Conservation (phyloP, 2,797 vertebrate genomes). For the Neoniphon sammara region DNA sequence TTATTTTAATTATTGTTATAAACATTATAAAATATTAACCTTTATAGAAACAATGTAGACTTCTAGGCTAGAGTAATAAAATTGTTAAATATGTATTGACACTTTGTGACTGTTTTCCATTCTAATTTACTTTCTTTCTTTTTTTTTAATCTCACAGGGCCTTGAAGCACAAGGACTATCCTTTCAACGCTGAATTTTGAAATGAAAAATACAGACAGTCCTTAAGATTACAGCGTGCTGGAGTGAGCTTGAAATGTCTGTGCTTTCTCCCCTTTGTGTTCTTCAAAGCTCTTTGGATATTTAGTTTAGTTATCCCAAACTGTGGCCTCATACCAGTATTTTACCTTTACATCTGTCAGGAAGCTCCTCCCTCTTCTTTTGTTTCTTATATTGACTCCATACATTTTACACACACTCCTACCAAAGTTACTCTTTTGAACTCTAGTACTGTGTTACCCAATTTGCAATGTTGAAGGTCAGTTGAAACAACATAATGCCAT, state of each 20-base stretch:
- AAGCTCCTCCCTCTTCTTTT: not conserved
- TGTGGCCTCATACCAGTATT: not conserved
- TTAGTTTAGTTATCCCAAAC: not conserved
- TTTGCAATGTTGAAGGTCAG: not conserved
- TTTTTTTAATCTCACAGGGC: slow-evolving; percentile 51
- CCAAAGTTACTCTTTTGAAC: not conserved
- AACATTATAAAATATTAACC: too few species aligned
- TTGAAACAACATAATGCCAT: too few species aligned
- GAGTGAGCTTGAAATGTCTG: not conserved
- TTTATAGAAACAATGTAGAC: too few species aligned
- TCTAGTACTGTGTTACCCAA: not conserved
- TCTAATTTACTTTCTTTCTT: not conserved
- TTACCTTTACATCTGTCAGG: slow-evolving; percentile 10
- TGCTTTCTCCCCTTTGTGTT: not conserved
- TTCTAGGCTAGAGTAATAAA: not conserved
- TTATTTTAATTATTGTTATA: too few species aligned
- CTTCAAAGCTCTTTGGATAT: not conserved
- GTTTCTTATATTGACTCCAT: not conserved
- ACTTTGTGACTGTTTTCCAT: not conserved
- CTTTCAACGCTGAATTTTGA: slow-evolving; percentile 79
- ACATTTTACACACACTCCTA: slow-evolving; percentile 23
- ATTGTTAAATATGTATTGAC: not conserved
- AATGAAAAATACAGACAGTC: not conserved
- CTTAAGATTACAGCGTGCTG: slow-evolving; percentile 11
- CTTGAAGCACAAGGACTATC: slow-evolving; percentile 80